These are phyloP conservation scores for Entomobrya multifasciata DNA, from an alignment of 2,888 invertebrate genomes.

Conservation along the genomic window DNA sequence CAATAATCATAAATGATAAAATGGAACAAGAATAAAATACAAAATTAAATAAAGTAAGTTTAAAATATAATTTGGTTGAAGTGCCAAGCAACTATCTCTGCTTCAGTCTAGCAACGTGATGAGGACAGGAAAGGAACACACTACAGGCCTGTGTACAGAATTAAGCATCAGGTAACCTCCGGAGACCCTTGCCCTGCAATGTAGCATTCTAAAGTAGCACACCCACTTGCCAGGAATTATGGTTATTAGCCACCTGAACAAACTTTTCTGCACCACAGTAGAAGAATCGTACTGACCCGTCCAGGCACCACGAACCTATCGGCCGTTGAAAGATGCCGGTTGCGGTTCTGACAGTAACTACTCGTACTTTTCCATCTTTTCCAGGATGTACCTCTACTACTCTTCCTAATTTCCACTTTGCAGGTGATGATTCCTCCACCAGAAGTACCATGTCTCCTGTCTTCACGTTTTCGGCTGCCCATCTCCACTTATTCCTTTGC, in stretches of 20 bases:
- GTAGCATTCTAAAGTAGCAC: too few relatives aligned
- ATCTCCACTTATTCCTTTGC: slow-evolving; percentile 61
- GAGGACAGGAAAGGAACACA: neutral
- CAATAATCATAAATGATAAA: neutral
- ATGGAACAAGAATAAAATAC: neutral
- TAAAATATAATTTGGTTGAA: neutral
- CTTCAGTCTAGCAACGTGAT: neutral
- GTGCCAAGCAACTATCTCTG: too few relatives aligned
- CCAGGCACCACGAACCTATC: too few relatives aligned
- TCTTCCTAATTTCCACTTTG: slow-evolving; percentile 79
- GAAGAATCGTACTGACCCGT: too few relatives aligned
- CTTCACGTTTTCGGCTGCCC: slow-evolving; percentile 2
- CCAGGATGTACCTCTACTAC: slow-evolving; percentile 79
- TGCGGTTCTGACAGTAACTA: slow-evolving; percentile 79
- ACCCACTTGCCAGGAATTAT: too few relatives aligned
- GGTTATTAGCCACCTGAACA: neutral
- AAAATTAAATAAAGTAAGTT: neutral
- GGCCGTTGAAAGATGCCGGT: neutral
- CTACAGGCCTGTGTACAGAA: neutral
- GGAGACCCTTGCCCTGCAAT: too few relatives aligned
- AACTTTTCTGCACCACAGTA: too few relatives aligned
- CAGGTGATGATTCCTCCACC: slow-evolving; percentile 51
- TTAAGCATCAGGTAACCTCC: neutral
- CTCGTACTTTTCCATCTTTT: slow-evolving; percentile 79
- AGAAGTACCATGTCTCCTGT: slow-evolving; percentile 57